phyloP scores from a whole-genome alignment of 2,797 vertebrate genomes.

The Antrozous pallidus region DNA sequence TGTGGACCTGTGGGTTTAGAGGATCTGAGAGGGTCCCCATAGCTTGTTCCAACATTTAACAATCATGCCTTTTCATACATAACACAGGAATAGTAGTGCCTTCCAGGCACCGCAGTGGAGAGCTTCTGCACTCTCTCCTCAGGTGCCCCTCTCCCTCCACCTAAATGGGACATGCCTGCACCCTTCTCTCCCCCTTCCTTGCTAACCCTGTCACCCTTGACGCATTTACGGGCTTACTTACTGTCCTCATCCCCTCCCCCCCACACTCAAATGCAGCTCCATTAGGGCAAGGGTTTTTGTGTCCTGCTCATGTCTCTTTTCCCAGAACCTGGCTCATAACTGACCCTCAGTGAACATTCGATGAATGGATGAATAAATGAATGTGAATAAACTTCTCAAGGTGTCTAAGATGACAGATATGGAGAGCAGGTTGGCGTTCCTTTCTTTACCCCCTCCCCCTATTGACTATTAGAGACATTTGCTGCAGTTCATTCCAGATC shows the following conservation, averaged over 20 bases:
- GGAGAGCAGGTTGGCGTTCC: not conserved
- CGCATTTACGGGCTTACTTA: too few relatives aligned
- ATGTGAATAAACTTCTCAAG: not conserved
- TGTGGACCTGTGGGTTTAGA: not conserved
- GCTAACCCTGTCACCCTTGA: not conserved
- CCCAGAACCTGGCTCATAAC: not conserved
- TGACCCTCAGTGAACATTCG: not conserved
- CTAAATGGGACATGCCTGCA: not conserved
- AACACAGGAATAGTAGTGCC: not conserved
- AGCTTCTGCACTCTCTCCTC: too few relatives aligned
- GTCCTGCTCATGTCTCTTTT: not conserved
- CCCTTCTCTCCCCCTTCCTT: not conserved
- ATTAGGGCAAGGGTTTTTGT: not conserved
- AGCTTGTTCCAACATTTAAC: not conserved
- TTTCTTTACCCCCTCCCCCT: not conserved
- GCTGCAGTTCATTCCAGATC: not conserved
- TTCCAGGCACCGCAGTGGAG: not conserved
- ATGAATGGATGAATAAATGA: not conserved
- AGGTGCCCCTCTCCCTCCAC: not conserved
- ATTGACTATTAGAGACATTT: not conserved
- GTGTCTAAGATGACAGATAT: not conserved
- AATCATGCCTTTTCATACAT: not conserved
- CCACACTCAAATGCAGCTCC: not conserved
- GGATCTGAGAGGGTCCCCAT: not conserved
- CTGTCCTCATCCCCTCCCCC: not conserved